Evolutionary conservation across 2,888 invertebrate species (phyloP), one percentile per base, ranked within the genome.

Genomic region (Pardosa pseudoannulata): DNA sequence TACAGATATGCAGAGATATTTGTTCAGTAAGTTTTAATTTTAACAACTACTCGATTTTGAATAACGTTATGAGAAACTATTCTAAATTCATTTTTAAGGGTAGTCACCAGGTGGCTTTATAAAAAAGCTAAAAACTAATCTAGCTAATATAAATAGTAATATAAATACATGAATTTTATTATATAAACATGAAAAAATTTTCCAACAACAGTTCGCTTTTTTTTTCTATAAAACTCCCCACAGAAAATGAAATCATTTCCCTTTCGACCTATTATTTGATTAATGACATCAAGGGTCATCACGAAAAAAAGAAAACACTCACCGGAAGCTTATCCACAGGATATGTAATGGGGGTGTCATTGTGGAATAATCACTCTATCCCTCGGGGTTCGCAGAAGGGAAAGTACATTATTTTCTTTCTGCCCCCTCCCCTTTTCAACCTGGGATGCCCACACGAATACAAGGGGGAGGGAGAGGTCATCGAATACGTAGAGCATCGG

Each of bases 311-410:
- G 23, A 23, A 46, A n/a, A n/a, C n/a, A n/a, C n/a, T 46, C 16
- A 46, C 23, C 56, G 23, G 56, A 23, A 56, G 56, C 56, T 56
- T 56, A 56, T 56, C 56, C 56, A 56, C 56, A 56, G 56, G 56
- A 56, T 56, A 56, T 56, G 56, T 56, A 56, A 56, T 56, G 56
- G 56, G 56, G 23, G 56, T 56, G 56, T 56, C 23, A 56, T 56
- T 56, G 56, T 56, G 56, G 56, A 56, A 56, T 56, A 56, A 56
- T 56, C 56, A 56, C 23, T 56, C 19, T 56, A 19, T 56, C 56
- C 56, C 56, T 23, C 16, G 56, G 56, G 56, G 56, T 5, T 56
- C 56, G 23, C 3, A n/a, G n/a, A n/a, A n/a, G 23, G 56, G 23
- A 23, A 23, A 56, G 56, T 56, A 56, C 11, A 56, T 56, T 5